Conservation (phyloP, 1,140 invertebrate species). For the Anoplolepis gracilipes region DNA sequence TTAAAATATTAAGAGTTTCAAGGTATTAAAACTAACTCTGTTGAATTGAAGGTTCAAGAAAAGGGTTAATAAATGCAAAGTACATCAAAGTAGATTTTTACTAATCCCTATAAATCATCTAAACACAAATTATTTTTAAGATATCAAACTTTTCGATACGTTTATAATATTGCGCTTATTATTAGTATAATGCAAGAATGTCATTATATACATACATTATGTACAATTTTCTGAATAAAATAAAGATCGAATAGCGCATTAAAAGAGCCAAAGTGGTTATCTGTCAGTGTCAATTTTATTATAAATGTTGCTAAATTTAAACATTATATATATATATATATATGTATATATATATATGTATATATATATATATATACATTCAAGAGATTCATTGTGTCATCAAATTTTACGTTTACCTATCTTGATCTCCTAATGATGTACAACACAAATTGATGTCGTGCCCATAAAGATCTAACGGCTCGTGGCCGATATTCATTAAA, state of each 20-base stretch:
- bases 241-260: not conserved
- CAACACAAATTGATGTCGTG: not conserved
- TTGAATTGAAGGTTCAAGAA: too few species aligned
- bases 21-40: too few species aligned
- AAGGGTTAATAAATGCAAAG: too few species aligned
- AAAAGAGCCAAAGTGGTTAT: not conserved
- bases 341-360: too few species aligned
- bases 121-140: too few species aligned
- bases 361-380: too few species aligned
- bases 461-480: constrained; percentile 17
- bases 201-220: not conserved
- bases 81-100: too few species aligned
- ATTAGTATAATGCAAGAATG: too few species aligned
- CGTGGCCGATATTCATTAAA: constrained; percentile 39
- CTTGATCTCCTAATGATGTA: constrained; percentile 4
- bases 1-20: too few species aligned
- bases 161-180: too few species aligned
- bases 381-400: not conserved
- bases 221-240: not conserved
- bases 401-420: not conserved
- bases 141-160: too few species aligned
- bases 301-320: not conserved
- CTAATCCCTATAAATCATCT: too few species aligned
- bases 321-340: not conserved
- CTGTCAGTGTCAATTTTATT: not conserved